Evolutionary conservation across 2,113 vertebrate genomes (phyloP), one percentile per base, ranked within the genome.

Genomic region (Oreochromis tanganicae): DNA sequence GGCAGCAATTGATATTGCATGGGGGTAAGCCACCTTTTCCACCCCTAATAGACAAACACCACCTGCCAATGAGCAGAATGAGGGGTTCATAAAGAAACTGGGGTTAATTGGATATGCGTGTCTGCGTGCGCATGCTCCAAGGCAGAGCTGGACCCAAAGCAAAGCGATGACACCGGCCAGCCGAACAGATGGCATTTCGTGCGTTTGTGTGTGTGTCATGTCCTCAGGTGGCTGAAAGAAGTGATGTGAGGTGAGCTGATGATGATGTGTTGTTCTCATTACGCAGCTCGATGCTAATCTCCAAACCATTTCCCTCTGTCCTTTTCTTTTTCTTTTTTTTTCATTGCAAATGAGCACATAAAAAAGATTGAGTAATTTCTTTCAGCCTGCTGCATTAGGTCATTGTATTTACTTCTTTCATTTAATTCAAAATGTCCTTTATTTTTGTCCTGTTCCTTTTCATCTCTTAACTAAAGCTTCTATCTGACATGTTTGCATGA

Each of bases 231-330:
- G 90, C 92, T 75, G 83, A 91, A 90, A 56, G 88, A 90, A 91
- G 92, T 86, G 91, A 93, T 89, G 91, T 92, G 92, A 93, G 93
- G 90, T 92, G 93, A 94, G 89, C 89, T 93, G 93, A 91, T 93
- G 94, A 94, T 93, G 90, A 93, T 94, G 88, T 80, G 90, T 89
- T 83, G 90, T 84, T 91, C 91, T 93, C 93, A 94, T 95, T 94
- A 94, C 41, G 68, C 83, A 55, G 80, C 81, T 85, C 61, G 16
- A 43, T 88, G 86, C 89, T 91, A 89, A 82, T 88, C 89, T 81
- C 88, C 81, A 83, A 21, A 43, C 87, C 87, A 61, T 81, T 86
- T 82, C 48, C 34, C 81, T 82, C 80, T 73, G 63, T 82, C 63
- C 71, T 59, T 84, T 81, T 73, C 86, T 43, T 88, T 50, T 24